A percentile compares a stretch with the other conserved stretches of the same genome.
Evolutionary conservation across 1,140 invertebrate species (phyloP).

Genomic region (Drosophila eugracilis): DNA sequence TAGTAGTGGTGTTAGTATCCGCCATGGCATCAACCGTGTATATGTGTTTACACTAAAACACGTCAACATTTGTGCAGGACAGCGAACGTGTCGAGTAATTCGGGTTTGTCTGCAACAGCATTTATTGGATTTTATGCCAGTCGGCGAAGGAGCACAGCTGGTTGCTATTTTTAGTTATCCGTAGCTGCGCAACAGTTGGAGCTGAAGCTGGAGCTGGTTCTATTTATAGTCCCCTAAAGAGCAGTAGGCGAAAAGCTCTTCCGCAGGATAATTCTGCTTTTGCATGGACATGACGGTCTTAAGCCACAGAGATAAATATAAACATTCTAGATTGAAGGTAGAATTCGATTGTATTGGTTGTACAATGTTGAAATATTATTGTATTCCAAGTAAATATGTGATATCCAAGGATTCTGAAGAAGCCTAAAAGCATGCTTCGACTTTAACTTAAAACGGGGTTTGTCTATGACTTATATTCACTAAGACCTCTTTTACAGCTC

Average conservation of each 20-base stretch:
- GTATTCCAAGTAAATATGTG: no score
- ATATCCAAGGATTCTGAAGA: no score
- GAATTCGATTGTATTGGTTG: background rate
- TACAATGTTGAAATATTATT: no score
- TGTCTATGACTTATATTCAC: no score
- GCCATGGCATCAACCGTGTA: no score
- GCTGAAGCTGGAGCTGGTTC: slow-evolving; percentile 31
- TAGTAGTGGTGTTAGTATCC: no score
- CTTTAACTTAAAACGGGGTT: no score
- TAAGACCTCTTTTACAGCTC: no score
- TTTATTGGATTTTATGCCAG: slow-evolving; percentile 71
- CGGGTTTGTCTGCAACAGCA: slow-evolving; percentile 50
- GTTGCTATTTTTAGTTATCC: slow-evolving; percentile 67
- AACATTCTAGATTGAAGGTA: slow-evolving; percentile 3
- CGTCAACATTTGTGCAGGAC: slow-evolving; percentile 46
- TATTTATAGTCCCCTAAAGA: slow-evolving; percentile 64
- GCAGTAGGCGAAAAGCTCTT: slow-evolving; percentile 35
- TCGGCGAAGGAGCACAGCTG: slow-evolving; percentile 29
- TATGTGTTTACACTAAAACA: slow-evolving; percentile 32
- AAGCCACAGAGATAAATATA: slow-evolving; percentile 9
- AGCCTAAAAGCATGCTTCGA: background rate
- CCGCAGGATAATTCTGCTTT: slow-evolving; percentile 12
- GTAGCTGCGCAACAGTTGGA: slow-evolving; percentile 58
- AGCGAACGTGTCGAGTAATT: slow-evolving; percentile 59
- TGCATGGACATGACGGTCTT: slow-evolving; percentile 15